A percentile compares a stretch with the other conserved stretches of the same genome.
These are phyloP conservation scores for Temnothorax unifasciatus DNA, from an alignment of 2,888 invertebrate genomes.

Conservation along the genomic window DNA sequence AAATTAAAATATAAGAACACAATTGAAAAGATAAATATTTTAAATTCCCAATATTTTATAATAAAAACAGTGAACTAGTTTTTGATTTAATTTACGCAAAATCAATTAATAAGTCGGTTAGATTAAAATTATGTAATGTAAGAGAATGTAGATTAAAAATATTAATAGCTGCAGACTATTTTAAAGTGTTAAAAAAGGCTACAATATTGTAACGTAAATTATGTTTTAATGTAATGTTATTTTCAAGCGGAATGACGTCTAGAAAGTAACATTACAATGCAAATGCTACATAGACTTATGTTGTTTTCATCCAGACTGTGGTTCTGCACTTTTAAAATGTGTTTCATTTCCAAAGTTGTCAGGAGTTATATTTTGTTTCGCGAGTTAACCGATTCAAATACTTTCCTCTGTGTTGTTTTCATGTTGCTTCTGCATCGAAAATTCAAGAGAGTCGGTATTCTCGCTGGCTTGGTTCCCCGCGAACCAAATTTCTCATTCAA, in stretches of 20 bases:
- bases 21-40: not conserved
- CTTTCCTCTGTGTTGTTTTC: not conserved
- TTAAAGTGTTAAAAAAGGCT: not conserved
- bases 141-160: not conserved
- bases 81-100: not conserved
- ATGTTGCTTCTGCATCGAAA: conserved; percentile 19
- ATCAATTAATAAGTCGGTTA: not conserved
- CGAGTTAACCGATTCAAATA: not conserved
- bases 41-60: not conserved
- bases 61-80: not conserved
- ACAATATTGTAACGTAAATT: too few species aligned
- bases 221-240: not conserved
- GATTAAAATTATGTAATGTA: not conserved
- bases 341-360: conserved; percentile 21
- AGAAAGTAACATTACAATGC: not conserved
- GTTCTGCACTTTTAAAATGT: conserved; percentile 1
- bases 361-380: conserved; percentile 11
- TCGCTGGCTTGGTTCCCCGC: not conserved
- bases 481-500: conserved; percentile 29
- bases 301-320: conserved; percentile 12
- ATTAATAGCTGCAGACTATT: not conserved
- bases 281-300: not conserved
- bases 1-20: not conserved
- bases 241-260: not conserved
- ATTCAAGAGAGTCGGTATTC: conserved; percentile 4